Percentiles rank a stretch among this genome's conserved stretches.
These are phyloP conservation scores for Siphamia tubifer DNA, from an alignment of 2,113 vertebrate genomes.

Conservation along the genomic window DNA sequence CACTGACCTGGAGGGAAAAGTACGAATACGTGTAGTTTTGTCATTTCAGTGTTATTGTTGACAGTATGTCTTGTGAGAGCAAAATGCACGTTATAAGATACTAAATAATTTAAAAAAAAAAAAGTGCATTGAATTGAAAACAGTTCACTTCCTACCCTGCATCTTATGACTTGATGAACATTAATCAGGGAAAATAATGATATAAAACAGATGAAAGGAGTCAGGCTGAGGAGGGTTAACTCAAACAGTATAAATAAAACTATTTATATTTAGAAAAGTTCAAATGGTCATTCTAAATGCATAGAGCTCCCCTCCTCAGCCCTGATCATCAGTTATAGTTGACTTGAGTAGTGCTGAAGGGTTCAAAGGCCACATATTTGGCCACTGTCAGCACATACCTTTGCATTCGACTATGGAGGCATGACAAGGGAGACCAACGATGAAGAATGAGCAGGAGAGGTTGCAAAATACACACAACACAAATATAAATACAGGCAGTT, in stretches of 20 bases:
- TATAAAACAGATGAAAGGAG: not conserved
- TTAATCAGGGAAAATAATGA: not conserved
- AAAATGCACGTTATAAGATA: too few relatives aligned
- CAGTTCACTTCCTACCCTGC: not conserved
- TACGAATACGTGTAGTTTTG: too few relatives aligned
- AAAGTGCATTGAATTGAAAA: too few relatives aligned
- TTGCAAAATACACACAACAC: constrained; percentile 17
- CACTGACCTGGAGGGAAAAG: too few relatives aligned
- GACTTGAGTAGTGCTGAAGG: not conserved
- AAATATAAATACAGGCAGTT: constrained; percentile 32
- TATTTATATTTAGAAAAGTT: too few relatives aligned
- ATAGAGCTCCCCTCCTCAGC: too few relatives aligned
- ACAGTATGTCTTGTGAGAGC: too few relatives aligned
- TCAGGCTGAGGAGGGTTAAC: not conserved
- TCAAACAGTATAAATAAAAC: too few relatives aligned
- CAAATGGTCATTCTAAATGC: too few relatives aligned
- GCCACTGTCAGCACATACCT: constrained; percentile 63
- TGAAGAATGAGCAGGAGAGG: constrained; percentile 46
- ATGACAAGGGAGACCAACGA: constrained; percentile 46
- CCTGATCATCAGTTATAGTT: too few relatives aligned
- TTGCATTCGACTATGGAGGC: constrained; percentile 66
- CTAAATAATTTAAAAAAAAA: too few relatives aligned
- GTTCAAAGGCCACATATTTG: not conserved
- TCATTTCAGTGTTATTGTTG: too few relatives aligned
- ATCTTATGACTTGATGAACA: not conserved